Base-by-base conservation (phyloP, 2,797 vertebrate species). In the Sebastiscus tertius region DNA sequence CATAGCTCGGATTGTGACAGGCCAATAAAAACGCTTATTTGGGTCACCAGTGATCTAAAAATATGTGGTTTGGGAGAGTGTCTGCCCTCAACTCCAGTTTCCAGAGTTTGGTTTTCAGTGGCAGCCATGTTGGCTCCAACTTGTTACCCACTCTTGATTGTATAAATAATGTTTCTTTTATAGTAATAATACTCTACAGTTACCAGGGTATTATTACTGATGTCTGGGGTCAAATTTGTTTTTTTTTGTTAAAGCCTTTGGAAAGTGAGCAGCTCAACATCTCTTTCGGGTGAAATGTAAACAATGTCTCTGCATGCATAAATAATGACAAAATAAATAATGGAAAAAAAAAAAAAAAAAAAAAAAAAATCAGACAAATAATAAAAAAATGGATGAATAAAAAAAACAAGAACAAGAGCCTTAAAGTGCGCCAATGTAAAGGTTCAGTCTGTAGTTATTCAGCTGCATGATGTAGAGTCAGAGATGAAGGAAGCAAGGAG, bases 271-370 rank as follows among this genome's bases (percentile, higher is more conserved):
- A 88, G 72, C 86, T 81, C 70, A 49, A 58, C 70, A 75, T 89
- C 31, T 86, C 67, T 80, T 77, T 86, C 67, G 75, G 63, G 63
- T 84, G 61, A 86, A 91, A 93, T 94, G 93, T 94, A 94, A 94
- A 95, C 94, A 93, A 90, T 79, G 60, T 89, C 83, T 91, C 82
- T 81, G 86, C 92, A 91, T 90, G 82, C 89, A 93, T 94, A 93
- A 89, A 91, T 86, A 89, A 88, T 70, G 46, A 39, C 11, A 34
- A 85, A 88, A 93, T 92, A 94, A 94, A 94, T 94, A 93, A 87
- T 8, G 24, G 13, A 46, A 20, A 39, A 56, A 26, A 12, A 62
- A 69, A 58, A 55, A 12, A 62, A 69, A 58, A 55, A 18, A 58
- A 56, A 26, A 60, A 33, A 66, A 54, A 55, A 84, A 26, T 63